These are phyloP conservation scores for Sphyrna mokarran DNA, from an alignment of 2,113 vertebrate species.

Conservation along the genomic window DNA sequence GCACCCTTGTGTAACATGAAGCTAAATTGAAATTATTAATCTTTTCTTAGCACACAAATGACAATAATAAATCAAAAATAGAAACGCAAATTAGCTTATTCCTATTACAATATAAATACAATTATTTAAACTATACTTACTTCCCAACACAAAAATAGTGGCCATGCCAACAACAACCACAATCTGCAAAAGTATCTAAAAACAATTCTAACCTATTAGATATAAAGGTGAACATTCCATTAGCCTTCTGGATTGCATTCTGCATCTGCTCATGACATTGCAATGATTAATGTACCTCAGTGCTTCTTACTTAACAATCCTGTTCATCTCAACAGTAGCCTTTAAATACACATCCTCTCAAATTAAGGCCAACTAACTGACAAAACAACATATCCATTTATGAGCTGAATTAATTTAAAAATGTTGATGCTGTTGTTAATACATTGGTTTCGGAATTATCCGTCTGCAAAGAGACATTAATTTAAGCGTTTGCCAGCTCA, in stretches of 20 bases:
- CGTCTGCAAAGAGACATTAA: neutral
- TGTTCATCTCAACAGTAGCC: neutral
- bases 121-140: no score
- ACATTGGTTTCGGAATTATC: neutral
- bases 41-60: no score
- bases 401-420: neutral
- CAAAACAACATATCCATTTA: neutral
- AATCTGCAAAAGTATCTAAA: no score
- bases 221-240: no score
- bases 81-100: no score
- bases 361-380: neutral
- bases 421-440: neutral
- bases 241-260: neutral
- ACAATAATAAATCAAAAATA: no score
- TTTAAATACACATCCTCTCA: neutral
- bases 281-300: neutral
- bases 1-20: no score
- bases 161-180: no score
- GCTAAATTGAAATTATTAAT: no score
- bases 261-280: neutral
- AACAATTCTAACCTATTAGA: no score
- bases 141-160: no score
- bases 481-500: neutral
- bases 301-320: neutral
- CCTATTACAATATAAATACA: no score